phyloP scores from a whole-genome alignment of 2,888 invertebrate species.

The Drosophila mimica region DNA sequence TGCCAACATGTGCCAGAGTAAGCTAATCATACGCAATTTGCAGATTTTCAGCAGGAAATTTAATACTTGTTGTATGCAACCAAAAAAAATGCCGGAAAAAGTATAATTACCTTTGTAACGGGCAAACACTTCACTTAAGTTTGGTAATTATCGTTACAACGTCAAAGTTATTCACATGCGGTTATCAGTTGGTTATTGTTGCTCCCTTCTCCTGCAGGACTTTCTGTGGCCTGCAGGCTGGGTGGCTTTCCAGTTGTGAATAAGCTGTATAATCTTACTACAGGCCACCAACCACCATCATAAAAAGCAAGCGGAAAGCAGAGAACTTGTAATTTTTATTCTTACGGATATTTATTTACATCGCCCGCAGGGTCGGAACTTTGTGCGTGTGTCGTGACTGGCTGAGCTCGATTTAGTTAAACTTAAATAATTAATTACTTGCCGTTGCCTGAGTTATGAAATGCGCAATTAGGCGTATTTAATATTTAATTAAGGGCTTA shows the following conservation, averaged over 20 bases:
- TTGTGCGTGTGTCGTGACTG: slow-evolving; percentile 56
- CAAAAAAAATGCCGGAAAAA: neutral
- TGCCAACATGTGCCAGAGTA: slow-evolving; percentile 21
- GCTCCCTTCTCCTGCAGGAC: slow-evolving; percentile 11
- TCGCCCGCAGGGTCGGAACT: slow-evolving; percentile 29
- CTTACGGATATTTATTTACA: slow-evolving; percentile 39
- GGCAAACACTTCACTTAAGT: neutral
- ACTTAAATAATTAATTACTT: slow-evolving; percentile 80
- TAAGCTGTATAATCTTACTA: slow-evolving; percentile 10
- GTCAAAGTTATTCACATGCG: slow-evolving; percentile 45
- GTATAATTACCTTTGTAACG: neutral
- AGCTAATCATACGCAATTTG: slow-evolving; percentile 57
- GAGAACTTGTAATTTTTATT: slow-evolving; percentile 14
- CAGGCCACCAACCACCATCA: slow-evolving; percentile 4
- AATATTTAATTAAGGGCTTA: slow-evolving; percentile 81
- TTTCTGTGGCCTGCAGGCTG: slow-evolving; percentile 4
- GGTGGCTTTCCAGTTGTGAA: slow-evolving; percentile 7
- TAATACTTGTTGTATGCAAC: slow-evolving; percentile 25
- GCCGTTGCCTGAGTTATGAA: slow-evolving; percentile 78
- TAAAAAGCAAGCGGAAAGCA: neutral
- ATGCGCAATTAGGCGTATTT: slow-evolving; percentile 80
- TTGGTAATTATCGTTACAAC: slow-evolving; percentile 48
- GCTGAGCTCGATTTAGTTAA: slow-evolving; percentile 77
- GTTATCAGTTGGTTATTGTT: slow-evolving; percentile 9
- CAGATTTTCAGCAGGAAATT: slow-evolving; percentile 32